phyloP scores from a whole-genome alignment of 2,113 vertebrate species.

The Mormoops blainvillei region DNA sequence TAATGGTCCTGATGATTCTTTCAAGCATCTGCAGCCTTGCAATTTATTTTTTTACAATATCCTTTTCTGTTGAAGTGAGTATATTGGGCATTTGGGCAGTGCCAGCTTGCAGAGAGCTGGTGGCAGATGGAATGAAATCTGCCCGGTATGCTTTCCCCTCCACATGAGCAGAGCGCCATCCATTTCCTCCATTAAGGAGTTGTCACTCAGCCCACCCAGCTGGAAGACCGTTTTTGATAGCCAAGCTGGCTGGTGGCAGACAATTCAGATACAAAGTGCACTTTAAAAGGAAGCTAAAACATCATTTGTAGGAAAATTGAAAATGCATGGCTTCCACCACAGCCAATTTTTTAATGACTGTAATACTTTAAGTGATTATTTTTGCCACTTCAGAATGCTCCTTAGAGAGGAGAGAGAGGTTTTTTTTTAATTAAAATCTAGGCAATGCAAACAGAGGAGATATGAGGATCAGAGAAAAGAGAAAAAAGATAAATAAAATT shows the following conservation, averaged over 20 bases:
- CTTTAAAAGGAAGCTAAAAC: conserved; percentile 83
- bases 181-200: conserved; percentile 86
- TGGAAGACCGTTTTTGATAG: conserved; percentile 82
- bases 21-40: conserved; percentile 78
- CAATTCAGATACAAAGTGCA: conserved; percentile 79
- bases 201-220: conserved; percentile 86
- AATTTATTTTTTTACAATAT: conserved; percentile 80
- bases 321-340: conserved; percentile 78
- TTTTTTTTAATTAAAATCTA: conserved; percentile 85
- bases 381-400: conserved; percentile 84
- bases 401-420: conserved; percentile 78
- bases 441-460: conserved; percentile 83
- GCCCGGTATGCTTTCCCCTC: conserved; percentile 81
- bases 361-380: conserved; percentile 89
- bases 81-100: conserved; percentile 79
- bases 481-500: conserved; percentile 82
- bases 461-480: conserved; percentile 75
- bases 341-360: conserved; percentile 86
- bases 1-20: conserved; percentile 78
- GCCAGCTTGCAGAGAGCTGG: conserved; percentile 84
- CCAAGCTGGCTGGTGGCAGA: conserved; percentile 81
- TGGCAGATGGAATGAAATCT: conserved; percentile 87
- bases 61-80: conserved; percentile 78
- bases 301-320: conserved; percentile 83
- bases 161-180: conserved; percentile 80